phyloP scores from a whole-genome alignment of 2,888 invertebrate species.

The Gari tellinella region DNA sequence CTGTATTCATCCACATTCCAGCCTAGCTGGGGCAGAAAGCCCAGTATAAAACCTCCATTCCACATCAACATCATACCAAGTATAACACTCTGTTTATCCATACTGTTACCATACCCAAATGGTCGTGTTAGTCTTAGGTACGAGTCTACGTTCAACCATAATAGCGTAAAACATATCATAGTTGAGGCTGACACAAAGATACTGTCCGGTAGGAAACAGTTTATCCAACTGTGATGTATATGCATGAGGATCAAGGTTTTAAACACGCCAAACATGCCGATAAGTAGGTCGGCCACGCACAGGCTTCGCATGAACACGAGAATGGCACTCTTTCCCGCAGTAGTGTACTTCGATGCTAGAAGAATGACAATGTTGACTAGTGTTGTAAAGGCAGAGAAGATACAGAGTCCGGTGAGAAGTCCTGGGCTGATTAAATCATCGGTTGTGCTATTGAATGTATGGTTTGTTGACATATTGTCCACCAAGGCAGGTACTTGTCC shows the following conservation, averaged over 20 bases:
- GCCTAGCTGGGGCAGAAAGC: constrained; percentile 78
- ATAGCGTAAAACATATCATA: constrained; percentile 67
- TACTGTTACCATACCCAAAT: constrained; percentile 53
- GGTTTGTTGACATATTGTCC: neutral
- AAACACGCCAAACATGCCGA: constrained; percentile 74
- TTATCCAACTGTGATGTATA: constrained; percentile 60
- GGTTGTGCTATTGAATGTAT: neutral
- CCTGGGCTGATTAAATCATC: constrained; percentile 9
- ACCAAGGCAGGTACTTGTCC: too few relatives aligned
- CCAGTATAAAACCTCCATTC: constrained; percentile 78
- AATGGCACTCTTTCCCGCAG: constrained; percentile 72
- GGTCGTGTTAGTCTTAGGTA: constrained; percentile 70
- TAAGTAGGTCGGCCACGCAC: constrained; percentile 71
- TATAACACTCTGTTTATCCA: constrained; percentile 76
- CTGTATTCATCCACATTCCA: constrained; percentile 63
- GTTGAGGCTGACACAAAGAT: constrained; percentile 74
- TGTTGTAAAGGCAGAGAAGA: constrained; percentile 58
- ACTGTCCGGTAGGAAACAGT: constrained; percentile 80
- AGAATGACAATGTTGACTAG: constrained; percentile 68
- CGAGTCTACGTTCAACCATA: constrained; percentile 74
- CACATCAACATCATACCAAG: constrained; percentile 74
- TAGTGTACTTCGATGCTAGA: constrained; percentile 68
- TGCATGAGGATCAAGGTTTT: constrained; percentile 68
- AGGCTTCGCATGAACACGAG: constrained; percentile 78
- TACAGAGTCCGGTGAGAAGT: constrained; percentile 31